phyloP scores from a whole-genome alignment of 2,888 invertebrate genomes.

The Cantharis rustica region DNA sequence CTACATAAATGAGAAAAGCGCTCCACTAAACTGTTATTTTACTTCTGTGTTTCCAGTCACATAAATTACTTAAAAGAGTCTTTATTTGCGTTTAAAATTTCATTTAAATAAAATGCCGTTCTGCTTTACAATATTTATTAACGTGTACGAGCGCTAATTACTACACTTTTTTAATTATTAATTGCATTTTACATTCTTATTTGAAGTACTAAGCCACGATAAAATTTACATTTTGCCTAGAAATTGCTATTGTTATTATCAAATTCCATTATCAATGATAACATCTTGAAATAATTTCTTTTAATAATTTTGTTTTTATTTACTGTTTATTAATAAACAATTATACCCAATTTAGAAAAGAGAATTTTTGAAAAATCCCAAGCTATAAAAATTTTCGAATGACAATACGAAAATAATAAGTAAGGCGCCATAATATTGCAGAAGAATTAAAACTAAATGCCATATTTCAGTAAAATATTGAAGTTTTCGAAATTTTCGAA shows the following conservation, averaged over 20 bases:
- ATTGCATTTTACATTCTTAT: not conserved
- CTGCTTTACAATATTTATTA: constrained; percentile 15
- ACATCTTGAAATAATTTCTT: not conserved
- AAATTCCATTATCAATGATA: not conserved
- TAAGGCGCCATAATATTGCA: too few relatives aligned
- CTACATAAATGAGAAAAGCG: constrained; percentile 35
- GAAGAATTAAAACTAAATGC: too few relatives aligned
- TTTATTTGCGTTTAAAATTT: constrained; percentile 37
- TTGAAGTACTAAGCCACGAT: not conserved
- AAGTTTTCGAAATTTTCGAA: too few relatives aligned
- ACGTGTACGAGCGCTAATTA: constrained; percentile 9
- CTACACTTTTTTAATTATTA: constrained; percentile 1
- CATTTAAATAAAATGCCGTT: constrained; percentile 28
- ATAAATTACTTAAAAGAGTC: constrained; percentile 37
- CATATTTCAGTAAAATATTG: too few relatives aligned
- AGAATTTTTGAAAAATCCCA: too few relatives aligned
- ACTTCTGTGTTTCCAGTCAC: constrained; percentile 25
- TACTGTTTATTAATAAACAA: too few relatives aligned
- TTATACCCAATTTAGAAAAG: too few relatives aligned
- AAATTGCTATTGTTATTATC: not conserved
- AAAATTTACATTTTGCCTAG: not conserved
- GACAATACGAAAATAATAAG: not conserved
- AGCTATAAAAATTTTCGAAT: not conserved
- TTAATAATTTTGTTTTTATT: not conserved
- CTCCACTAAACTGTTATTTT: constrained; percentile 13